Percentiles rank a stretch among this genome's conserved stretches.
Evolutionary conservation across 2,888 invertebrate genomes (phyloP).

Genomic region (Aelia acuminata): DNA sequence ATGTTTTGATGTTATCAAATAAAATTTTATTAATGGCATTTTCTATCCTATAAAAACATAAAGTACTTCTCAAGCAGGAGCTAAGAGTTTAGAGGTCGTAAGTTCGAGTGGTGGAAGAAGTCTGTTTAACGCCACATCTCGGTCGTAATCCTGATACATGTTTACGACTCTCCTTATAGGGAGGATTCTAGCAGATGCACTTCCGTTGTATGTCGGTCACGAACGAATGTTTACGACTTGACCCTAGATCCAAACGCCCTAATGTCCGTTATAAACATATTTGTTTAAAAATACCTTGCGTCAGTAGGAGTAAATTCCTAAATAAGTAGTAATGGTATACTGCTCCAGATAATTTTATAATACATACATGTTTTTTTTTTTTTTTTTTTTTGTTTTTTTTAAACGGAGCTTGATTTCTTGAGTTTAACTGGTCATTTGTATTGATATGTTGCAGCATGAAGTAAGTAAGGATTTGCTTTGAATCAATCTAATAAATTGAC

Average conservation of each 20-base stretch:
- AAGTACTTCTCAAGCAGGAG: background rate
- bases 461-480: no score
- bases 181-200: background rate
- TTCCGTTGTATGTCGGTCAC: conserved; percentile 12
- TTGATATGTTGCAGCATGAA: no score
- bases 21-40: background rate
- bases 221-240: background rate
- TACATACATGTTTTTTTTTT: no score
- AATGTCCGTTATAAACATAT: background rate
- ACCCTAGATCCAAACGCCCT: background rate
- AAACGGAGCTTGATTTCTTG: no score
- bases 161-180: background rate
- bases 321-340: no score
- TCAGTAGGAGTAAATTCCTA: no score
- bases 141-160: conserved; percentile 24
- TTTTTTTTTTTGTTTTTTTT: no score
- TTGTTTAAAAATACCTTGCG: background rate
- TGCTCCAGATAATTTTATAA: no score
- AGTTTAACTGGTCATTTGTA: no score
- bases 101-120: background rate
- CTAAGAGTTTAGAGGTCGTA: conserved; percentile 14
- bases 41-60: background rate
- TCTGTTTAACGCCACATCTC: background rate
- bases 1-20: background rate
- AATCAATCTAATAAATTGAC: no score